These are phyloP conservation scores for Rhagonycha fulva DNA, from an alignment of 2,888 invertebrate genomes.

Conservation along the genomic window DNA sequence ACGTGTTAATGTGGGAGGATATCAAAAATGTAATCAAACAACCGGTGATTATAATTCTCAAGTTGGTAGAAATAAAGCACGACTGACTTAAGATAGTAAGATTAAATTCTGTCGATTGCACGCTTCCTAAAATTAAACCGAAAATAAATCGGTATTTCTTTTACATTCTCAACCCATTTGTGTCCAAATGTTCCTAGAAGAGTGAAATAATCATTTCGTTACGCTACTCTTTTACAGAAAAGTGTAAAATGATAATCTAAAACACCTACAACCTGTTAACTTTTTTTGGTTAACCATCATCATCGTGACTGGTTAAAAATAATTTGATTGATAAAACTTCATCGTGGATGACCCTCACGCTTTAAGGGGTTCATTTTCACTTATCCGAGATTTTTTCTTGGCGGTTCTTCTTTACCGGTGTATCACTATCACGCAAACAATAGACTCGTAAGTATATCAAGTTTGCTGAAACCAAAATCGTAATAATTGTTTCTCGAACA, in stretches of 20 bases:
- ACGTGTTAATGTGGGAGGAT: constrained; percentile 48
- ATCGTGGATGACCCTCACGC: constrained; percentile 34
- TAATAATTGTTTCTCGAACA: constrained; percentile 42
- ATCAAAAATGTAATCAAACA: constrained; percentile 47
- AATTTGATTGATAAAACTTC: constrained; percentile 50
- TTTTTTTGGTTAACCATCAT: constrained; percentile 36
- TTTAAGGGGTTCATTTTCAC: constrained; percentile 31
- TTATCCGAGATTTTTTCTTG: constrained; percentile 13
- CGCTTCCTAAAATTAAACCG: background rate
- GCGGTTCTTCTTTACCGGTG: constrained; percentile 3
- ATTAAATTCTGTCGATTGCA: constrained; percentile 20
- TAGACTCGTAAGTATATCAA: constrained; percentile 40
- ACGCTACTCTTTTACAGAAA: constrained; percentile 42
- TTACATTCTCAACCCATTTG: background rate
- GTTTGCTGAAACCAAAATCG: constrained; percentile 45
- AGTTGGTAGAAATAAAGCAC: constrained; percentile 43
- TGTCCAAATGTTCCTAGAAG: background rate
- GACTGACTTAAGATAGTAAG: constrained; percentile 41
- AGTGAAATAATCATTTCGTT: constrained; percentile 38
- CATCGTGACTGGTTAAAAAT: constrained; percentile 46
- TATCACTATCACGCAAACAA: constrained; percentile 41
- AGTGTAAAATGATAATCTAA: constrained; percentile 36
- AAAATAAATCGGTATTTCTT: background rate
- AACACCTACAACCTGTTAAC: constrained; percentile 41
- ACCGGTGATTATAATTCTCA: constrained; percentile 44